Evolutionary conservation across 2,888 invertebrate genomes (phyloP), one percentile per base, ranked within the genome.

Genomic region (Luffia ferchaultella): DNA sequence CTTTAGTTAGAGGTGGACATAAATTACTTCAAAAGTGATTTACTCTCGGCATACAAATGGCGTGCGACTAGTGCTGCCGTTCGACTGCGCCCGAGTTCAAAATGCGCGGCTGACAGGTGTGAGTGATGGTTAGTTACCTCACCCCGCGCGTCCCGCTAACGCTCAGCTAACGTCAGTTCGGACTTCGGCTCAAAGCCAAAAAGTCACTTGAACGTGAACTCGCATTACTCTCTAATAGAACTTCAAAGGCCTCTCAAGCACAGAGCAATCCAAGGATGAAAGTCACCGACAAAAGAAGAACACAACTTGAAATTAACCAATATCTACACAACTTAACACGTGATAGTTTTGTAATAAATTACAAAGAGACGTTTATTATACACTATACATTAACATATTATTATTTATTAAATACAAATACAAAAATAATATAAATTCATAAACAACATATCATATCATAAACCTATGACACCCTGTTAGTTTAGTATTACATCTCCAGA

Each of bases 11-110:
- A 17, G 62, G 48, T 60, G 59, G 60, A 70, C 76, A 74, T 79
- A 79, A 77, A 80, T 79, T 77, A 79, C 76, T 74, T 73, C 73
- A 76, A 70, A 76, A 77, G 77, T 79, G 77, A 80, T 79, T 79
- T 79, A 79, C 75, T 76, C 67, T 56, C 67, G 67, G 70, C 65
- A 71, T 73, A 76, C 76, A 76, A 77, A 76, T 67, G 70, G 72
- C 65, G 65, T 67, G 65, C 63, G 72, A 69, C 75, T 72, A 71
- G 72, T 70, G 65, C 64, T 63, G 68, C 67, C 67, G 64, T 70
- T 69, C 68, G 73, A 67, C 73, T 68, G 68, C 70, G 69, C 65
- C 62, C 63, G 70, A 66, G 63, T 62, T 67, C 65, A 67, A 67
- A 69, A 19, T n/a, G 68, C 51, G 52, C 19, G 51, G 44, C 59